Percentiles rank a stretch among this genome's conserved stretches.
Evolutionary conservation across 2,113 vertebrate genomes (phyloP).

Genomic region (Aegotheles bennettii): DNA sequence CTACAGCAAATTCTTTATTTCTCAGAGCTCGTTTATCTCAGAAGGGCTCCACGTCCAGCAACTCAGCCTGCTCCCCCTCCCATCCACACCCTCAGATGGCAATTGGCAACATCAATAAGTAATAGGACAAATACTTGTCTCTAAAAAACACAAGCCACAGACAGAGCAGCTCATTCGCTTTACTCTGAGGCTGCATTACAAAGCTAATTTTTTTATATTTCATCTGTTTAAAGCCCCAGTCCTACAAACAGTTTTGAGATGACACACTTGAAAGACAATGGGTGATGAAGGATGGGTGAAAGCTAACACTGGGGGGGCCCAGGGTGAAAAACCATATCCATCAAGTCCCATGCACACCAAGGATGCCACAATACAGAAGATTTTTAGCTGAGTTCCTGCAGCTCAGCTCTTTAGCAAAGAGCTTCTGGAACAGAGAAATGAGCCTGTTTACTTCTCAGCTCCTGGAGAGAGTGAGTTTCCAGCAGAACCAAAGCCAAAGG

Average conservation of each 20-base stretch:
- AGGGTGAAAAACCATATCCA: background rate
- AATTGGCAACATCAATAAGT: conserved; percentile 43
- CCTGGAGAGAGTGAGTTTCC: background rate
- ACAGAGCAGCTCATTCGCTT: background rate
- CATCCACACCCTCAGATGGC: background rate
- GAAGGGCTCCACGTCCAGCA: background rate
- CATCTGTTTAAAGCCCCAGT: background rate
- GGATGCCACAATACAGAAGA: background rate
- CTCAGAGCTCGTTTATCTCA: background rate
- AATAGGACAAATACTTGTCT: conserved; percentile 24
- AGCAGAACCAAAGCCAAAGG: background rate
- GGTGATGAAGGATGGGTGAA: background rate
- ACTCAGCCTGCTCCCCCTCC: background rate
- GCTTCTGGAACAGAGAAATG: background rate
- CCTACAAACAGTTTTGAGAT: background rate
- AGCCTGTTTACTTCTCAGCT: background rate
- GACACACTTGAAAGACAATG: background rate
- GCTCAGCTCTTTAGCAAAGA: background rate
- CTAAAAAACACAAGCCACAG: background rate
- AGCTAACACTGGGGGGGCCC: background rate
- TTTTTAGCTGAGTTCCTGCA: background rate
- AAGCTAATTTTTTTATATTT: background rate
- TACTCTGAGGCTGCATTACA: background rate
- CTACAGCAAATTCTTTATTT: background rate
- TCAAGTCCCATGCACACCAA: rapidly evolving